Conservation (phyloP, 2,113 vertebrate species). For the Scartelaos histophorus region DNA sequence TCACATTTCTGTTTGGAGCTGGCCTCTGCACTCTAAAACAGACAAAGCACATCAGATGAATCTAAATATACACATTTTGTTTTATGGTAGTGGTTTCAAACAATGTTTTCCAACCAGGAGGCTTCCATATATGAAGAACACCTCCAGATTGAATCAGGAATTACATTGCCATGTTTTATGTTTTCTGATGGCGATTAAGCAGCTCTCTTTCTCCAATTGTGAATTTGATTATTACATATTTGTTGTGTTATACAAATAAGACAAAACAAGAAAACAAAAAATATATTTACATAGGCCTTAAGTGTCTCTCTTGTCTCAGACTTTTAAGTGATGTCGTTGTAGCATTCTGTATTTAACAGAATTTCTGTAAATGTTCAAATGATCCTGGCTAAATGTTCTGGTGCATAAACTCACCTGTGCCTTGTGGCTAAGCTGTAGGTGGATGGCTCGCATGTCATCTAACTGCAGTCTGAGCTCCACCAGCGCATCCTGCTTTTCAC, state of each 20-base stretch:
- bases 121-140: no score
- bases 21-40: slow-evolving; percentile 83
- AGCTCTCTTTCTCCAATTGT: no score
- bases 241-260: no score
- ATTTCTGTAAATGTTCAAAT: not conserved
- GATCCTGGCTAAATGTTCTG: not conserved
- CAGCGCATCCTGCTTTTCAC: slow-evolving; percentile 94
- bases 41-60: not conserved
- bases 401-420: slow-evolving; percentile 81
- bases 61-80: not conserved
- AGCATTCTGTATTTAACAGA: not conserved
- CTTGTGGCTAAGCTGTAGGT: slow-evolving; percentile 94
- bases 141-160: not conserved
- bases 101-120: not conserved
- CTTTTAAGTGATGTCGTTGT: no score
- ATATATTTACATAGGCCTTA: no score
- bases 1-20: slow-evolving; percentile 94
- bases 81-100: not conserved
- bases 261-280: no score
- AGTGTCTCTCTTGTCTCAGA: no score
- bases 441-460: slow-evolving; percentile 91
- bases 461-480: slow-evolving; percentile 93
- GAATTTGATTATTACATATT: no score
- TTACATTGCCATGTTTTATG: not conserved
- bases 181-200: not conserved